Evolutionary conservation across 2,113 vertebrate genomes (phyloP).

Genomic region (Ploceus nigricollis): DNA sequence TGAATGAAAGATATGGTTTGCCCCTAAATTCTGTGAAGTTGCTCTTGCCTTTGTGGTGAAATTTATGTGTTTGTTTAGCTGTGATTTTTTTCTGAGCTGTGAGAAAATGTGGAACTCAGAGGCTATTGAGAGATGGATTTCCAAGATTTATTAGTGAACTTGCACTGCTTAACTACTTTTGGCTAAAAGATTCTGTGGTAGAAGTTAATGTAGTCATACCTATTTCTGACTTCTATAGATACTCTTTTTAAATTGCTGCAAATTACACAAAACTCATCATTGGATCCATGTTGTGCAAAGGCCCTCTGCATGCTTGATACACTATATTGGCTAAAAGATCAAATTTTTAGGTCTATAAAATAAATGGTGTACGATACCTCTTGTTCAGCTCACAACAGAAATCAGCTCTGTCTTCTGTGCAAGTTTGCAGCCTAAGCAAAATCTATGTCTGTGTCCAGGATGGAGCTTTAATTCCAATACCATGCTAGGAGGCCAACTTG

Average conservation of each 20-base stretch:
- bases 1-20: background rate
- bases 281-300: background rate
- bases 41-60: background rate
- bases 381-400: background rate
- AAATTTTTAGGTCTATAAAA: background rate
- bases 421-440: background rate
- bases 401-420: background rate
- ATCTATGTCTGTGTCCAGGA: background rate
- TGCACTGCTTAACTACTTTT: background rate
- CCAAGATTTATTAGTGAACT: background rate
- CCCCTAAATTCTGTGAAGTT: background rate
- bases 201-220: background rate
- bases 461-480: background rate
- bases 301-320: background rate
- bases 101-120: background rate
- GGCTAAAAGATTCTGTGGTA: background rate
- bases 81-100: background rate
- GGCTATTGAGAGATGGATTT: background rate
- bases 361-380: rapidly evolving
- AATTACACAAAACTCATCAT: background rate
- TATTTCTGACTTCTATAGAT: background rate
- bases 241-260: background rate
- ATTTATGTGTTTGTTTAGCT: background rate
- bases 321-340: background rate
- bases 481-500: background rate